Evolutionary conservation across 2,888 invertebrate genomes (phyloP).

Genomic region (Lithosia quadra): DNA sequence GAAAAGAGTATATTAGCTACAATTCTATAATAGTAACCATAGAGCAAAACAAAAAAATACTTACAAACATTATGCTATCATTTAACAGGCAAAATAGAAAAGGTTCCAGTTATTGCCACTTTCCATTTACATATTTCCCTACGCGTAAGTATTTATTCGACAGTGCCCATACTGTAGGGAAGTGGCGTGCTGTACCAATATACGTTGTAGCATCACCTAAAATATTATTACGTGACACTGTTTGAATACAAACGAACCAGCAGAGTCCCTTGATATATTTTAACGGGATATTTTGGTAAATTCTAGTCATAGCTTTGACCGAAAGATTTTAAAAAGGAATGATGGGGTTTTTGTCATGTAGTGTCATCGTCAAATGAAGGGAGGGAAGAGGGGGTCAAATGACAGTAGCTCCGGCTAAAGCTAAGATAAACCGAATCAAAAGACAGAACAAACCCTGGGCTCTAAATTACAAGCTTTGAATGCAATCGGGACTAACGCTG

Average conservation of each 20-base stretch:
- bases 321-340: background rate
- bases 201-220: slow-evolving; percentile 21
- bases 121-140: slow-evolving; percentile 30
- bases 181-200: slow-evolving; percentile 9
- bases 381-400: too few relatives aligned
- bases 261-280: slow-evolving; percentile 13
- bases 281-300: background rate
- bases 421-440: too few relatives aligned
- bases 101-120: slow-evolving; percentile 27
- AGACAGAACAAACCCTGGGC: too few relatives aligned
- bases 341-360: background rate
- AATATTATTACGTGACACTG: slow-evolving; percentile 22
- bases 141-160: slow-evolving; percentile 26
- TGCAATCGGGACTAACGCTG: too few relatives aligned
- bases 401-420: too few relatives aligned
- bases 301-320: background rate
- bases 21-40: background rate
- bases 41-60: background rate
- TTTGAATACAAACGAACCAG: slow-evolving; percentile 20
- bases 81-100: slow-evolving; percentile 28
- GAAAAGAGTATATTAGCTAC: too few relatives aligned
- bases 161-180: slow-evolving; percentile 15
- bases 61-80: slow-evolving; percentile 18
- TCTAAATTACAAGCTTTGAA: too few relatives aligned
- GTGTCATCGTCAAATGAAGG: too few relatives aligned